phyloP scores from a whole-genome alignment of 2,113 vertebrate genomes.

The Myxocyprinus asiaticus region DNA sequence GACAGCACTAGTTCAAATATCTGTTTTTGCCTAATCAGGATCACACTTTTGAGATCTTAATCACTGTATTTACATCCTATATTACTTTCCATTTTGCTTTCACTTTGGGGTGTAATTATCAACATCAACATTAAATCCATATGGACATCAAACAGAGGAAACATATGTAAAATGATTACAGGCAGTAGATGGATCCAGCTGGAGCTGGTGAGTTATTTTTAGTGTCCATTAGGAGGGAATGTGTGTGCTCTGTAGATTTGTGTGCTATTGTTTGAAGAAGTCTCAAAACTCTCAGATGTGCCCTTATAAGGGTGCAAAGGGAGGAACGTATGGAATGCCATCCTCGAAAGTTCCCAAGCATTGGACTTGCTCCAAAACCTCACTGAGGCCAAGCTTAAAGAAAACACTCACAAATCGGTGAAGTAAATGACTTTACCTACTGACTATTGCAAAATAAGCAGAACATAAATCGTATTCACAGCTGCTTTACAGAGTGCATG shows the following conservation, averaged over 20 bases:
- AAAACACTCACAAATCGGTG: conserved; percentile 16
- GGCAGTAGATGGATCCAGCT: not conserved
- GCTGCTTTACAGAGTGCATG: not conserved
- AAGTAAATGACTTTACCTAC: conserved; percentile 5
- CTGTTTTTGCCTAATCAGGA: no score
- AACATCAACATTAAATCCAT: not conserved
- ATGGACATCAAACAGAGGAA: not conserved
- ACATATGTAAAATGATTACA: conserved; percentile 13
- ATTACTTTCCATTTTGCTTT: not conserved
- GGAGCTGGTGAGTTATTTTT: conserved; percentile 44
- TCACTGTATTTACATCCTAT: not conserved
- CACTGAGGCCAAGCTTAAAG: conserved; percentile 1
- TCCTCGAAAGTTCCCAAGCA: conserved; percentile 24
- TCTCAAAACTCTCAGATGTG: conserved; percentile 50
- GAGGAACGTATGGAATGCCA: conserved; percentile 49
- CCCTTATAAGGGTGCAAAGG: conserved; percentile 42
- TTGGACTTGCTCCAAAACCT: conserved; percentile 19
- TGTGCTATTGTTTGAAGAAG: conserved; percentile 51
- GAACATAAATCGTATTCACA: not conserved
- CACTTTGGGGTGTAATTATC: not conserved
- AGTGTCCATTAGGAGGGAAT: conserved; percentile 41
- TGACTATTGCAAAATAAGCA: not conserved
- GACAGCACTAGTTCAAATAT: no score
- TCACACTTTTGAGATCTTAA: not conserved
- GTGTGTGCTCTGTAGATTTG: conserved; percentile 34